Conservation (phyloP, 1,140 invertebrate genomes). For the Cyclargus thomasi region DNA sequence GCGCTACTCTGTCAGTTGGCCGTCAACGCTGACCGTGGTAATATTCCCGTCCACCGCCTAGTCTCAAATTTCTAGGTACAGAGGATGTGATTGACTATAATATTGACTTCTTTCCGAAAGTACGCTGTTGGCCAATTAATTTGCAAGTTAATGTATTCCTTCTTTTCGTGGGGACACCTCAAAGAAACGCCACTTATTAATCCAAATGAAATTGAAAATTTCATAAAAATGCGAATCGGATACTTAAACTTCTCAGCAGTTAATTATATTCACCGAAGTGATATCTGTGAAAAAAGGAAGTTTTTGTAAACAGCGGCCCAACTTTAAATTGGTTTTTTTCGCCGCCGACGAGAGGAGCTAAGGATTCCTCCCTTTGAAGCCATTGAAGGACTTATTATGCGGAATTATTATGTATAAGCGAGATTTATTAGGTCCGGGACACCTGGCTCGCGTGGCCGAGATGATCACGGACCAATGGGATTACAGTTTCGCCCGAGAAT, state of each 20-base stretch:
- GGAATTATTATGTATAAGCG: conserved; percentile 29
- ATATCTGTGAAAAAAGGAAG: conserved; percentile 52
- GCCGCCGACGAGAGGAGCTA: conserved; percentile 36
- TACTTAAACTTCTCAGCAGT: conserved; percentile 42
- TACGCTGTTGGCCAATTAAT: background rate
- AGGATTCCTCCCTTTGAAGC: conserved; percentile 34
- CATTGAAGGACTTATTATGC: conserved; percentile 33
- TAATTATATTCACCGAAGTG: conserved; percentile 53
- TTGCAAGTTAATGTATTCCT: background rate
- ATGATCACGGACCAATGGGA: conserved; percentile 15
- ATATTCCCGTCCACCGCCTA: too few relatives aligned
- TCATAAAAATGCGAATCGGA: conserved; percentile 32
- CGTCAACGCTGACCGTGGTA: too few relatives aligned
- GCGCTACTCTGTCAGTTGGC: too few relatives aligned
- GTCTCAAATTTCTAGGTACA: too few relatives aligned
- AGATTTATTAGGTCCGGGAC: conserved; percentile 25
- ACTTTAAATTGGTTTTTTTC: conserved; percentile 64
- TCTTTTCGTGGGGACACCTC: background rate
- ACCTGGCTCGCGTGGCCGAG: conserved; percentile 18
- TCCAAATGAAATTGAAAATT: conserved; percentile 33
- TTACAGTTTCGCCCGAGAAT: conserved; percentile 6
- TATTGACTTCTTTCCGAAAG: too few relatives aligned
- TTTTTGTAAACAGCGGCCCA: conserved; percentile 55
- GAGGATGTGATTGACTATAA: too few relatives aligned
- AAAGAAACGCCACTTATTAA: conserved; percentile 20